Base-by-base conservation (phyloP, 37 sponge, comb jelly and placozoan genomes). In the Dysidea cf. avara region DNA sequence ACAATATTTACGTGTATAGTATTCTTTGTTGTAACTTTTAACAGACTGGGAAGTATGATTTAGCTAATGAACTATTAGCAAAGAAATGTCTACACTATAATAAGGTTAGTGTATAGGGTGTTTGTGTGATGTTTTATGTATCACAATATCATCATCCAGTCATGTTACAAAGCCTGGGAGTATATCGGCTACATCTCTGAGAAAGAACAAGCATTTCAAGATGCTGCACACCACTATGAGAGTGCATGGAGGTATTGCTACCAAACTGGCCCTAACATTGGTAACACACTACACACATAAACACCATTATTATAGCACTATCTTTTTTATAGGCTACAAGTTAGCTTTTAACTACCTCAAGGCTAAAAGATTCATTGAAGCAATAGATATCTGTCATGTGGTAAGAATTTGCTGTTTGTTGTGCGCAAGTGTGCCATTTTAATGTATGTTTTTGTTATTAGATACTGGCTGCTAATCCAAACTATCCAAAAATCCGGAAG, bases 321-420 rank as follows among this genome's bases (percentile, higher is more conserved):
- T 36, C 34, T 20, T 32, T 65, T 53, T 24, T 61, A 7, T 75
- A 96, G 97, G 99, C 0, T 97, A 83, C 78, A 85, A 85, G 47
- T 82, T 97, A 24, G 95, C 90, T 16, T 97, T 97, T 81, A 97
- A 94, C 77, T 92, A 92, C 67, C 73, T 97, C 54, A 94, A 94
- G 52, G 92, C 92, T 7, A 85, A 86, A 56, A 57, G 87, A 35
- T 80, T 61, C 35, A 84, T 94, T 7, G 91, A 94, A 29, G 91
- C 99, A 26, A 86, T 97, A 26, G 88, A 88, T 46, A 85, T 94
- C 9, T 97, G 99, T 51, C 92, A 92, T 73, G 78, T 88, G 66
- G 90, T 43, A 43, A 43, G n/a, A n/a, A n/a, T n/a, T n/a, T n/a
- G n/a, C n/a, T n/a, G n/a, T n/a, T n/a, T n/a, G n/a, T 43, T 43